phyloP scores from a whole-genome alignment of 2,888 invertebrate species.

The Lumbricus terrestris region DNA sequence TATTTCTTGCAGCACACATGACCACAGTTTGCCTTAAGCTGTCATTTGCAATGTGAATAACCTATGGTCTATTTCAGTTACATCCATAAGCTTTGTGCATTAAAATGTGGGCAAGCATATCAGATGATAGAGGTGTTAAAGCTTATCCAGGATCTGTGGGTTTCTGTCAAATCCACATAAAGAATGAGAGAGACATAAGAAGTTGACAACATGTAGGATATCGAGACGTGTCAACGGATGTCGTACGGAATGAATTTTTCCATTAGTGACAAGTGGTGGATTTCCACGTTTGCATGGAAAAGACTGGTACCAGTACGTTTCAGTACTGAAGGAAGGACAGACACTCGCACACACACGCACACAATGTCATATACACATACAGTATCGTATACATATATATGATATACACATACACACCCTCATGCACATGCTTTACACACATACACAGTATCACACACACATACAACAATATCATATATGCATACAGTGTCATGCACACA shows the following conservation, averaged over 20 bases:
- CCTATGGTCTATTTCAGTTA: not conserved
- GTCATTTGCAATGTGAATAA: not conserved
- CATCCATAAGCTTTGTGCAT: not conserved
- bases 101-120: not conserved
- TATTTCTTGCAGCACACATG: not conserved
- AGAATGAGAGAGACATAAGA: not conserved
- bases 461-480: no score
- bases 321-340: not conserved
- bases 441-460: no score
- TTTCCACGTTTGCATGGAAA: not conserved
- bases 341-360: no score
- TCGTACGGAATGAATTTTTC: not conserved
- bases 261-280: not conserved
- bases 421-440: no score
- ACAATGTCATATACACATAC: no score
- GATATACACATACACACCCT: no score
- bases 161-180: not conserved
- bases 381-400: no score
- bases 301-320: not conserved
- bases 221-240: not conserved
- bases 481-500: no score
- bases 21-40: not conserved
- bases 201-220: not conserved
- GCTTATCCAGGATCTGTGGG: not conserved
- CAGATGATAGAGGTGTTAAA: not conserved